Evolutionary conservation across 2,888 invertebrate genomes (phyloP).

Genomic region (Cheilosia pagana): DNA sequence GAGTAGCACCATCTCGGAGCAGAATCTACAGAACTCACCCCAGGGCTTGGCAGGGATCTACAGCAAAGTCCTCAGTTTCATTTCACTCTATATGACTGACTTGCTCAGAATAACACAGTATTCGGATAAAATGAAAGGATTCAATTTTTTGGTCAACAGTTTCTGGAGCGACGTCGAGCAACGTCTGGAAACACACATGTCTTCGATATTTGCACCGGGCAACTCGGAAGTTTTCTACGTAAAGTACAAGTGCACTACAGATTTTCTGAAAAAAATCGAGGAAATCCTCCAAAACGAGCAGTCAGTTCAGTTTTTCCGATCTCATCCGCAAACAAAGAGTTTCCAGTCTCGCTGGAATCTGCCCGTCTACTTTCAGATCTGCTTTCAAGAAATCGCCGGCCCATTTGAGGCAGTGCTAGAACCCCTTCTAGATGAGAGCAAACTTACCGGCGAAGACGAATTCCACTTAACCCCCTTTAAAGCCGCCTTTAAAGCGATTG

Average conservation of each 20-base stretch:
- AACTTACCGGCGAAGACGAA: constrained; percentile 63
- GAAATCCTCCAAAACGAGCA: constrained; percentile 85
- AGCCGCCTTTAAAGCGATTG: constrained; percentile 85
- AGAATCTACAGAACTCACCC: constrained; percentile 81
- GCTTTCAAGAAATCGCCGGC: constrained; percentile 96
- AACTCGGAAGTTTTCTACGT: constrained; percentile 94
- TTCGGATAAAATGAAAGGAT: constrained; percentile 85
- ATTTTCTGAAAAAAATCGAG: constrained; percentile 90
- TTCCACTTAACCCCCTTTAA: constrained; percentile 82
- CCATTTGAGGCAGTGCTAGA: constrained; percentile 80
- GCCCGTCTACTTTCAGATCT: constrained; percentile 96
- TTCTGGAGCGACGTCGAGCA: constrained; percentile 94
- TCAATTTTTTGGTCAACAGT: constrained; percentile 92
- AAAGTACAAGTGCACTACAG: constrained; percentile 91
- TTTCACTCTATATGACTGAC: constrained; percentile 88
- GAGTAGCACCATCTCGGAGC: constrained; percentile 87
- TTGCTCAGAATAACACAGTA: constrained; percentile 84
- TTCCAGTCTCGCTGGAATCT: constrained; percentile 96
- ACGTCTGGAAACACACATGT: constrained; percentile 91
- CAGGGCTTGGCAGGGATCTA: constrained; percentile 86
- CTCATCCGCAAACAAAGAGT: constrained; percentile 89
- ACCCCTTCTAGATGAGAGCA: constrained; percentile 78
- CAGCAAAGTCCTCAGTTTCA: constrained; percentile 88
- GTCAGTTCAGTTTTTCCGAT: constrained; percentile 85
- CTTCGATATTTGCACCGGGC: constrained; percentile 95